Conservation (phyloP, 2,888 invertebrate genomes). For the Leucophenga maculata region DNA sequence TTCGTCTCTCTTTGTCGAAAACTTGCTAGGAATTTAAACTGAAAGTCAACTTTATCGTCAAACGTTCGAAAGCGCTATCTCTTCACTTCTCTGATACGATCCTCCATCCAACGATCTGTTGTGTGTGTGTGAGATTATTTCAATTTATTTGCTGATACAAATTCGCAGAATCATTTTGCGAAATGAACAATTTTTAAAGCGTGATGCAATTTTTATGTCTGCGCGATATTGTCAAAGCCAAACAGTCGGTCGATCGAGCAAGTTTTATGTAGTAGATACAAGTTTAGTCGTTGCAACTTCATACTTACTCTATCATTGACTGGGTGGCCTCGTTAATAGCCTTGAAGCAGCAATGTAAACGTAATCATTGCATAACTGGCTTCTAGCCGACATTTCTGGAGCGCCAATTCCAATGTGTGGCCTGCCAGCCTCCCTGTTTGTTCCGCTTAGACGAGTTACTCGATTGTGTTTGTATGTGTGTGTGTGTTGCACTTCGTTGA, state of each 20-base stretch:
- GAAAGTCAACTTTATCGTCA: background rate
- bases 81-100: background rate
- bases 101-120: background rate
- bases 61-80: background rate
- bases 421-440: no score
- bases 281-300: no score
- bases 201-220: constrained; percentile 22
- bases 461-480: no score
- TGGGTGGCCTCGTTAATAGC: constrained; percentile 7
- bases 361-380: constrained; percentile 14
- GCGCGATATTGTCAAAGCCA: no score
- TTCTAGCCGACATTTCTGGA: no score
- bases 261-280: no score
- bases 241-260: no score
- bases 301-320: no score
- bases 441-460: background rate
- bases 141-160: constrained; percentile 35
- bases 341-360: constrained; percentile 5
- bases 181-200: constrained; percentile 34
- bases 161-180: constrained; percentile 37
- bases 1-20: constrained; percentile 20
- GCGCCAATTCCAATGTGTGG: no score
- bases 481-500: background rate
- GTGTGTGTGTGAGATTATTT: constrained; percentile 25
- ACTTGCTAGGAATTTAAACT: constrained; percentile 24